phyloP scores from a whole-genome alignment of 2,888 invertebrate genomes.

The Teleogryllus oceanicus region DNA sequence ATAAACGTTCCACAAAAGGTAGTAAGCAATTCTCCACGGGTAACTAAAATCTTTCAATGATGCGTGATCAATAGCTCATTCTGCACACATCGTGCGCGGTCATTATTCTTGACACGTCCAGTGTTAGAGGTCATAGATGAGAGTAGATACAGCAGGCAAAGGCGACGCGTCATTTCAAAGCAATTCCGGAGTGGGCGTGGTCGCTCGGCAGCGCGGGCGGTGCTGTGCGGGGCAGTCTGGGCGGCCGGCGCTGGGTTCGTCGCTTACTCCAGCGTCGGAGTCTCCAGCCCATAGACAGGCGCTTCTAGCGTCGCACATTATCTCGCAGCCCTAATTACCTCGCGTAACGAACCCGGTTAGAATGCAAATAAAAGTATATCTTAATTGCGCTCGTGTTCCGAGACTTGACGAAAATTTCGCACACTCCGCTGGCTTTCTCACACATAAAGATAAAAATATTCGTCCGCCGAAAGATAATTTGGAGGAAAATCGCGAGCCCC shows the following conservation, averaged over 20 bases:
- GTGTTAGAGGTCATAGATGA: too few relatives aligned
- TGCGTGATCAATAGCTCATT: too few relatives aligned
- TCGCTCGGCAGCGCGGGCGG: too few relatives aligned
- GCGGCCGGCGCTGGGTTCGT: neutral
- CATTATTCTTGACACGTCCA: too few relatives aligned
- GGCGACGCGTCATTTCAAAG: too few relatives aligned
- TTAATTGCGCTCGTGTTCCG: neutral
- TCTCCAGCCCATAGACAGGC: neutral
- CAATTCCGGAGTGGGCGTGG: too few relatives aligned
- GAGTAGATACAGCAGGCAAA: too few relatives aligned
- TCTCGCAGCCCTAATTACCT: neutral
- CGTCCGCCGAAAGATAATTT: neutral
- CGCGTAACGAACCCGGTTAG: constrained; percentile 18
- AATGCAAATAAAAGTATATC: constrained; percentile 9
- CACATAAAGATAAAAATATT: constrained; percentile 10
- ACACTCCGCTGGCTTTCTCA: constrained; percentile 1
- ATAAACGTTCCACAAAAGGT: too few relatives aligned
- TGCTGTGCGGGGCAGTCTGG: too few relatives aligned
- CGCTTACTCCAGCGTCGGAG: neutral
- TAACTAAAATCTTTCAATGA: too few relatives aligned
- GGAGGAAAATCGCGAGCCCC: neutral
- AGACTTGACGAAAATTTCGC: neutral
- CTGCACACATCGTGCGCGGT: too few relatives aligned
- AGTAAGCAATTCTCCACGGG: too few relatives aligned
- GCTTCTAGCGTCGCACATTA: neutral